Percentiles rank a stretch among this genome's conserved stretches.
Evolutionary conservation across 2,113 vertebrate genomes (phyloP).

Genomic region (Callipepla californica): DNA sequence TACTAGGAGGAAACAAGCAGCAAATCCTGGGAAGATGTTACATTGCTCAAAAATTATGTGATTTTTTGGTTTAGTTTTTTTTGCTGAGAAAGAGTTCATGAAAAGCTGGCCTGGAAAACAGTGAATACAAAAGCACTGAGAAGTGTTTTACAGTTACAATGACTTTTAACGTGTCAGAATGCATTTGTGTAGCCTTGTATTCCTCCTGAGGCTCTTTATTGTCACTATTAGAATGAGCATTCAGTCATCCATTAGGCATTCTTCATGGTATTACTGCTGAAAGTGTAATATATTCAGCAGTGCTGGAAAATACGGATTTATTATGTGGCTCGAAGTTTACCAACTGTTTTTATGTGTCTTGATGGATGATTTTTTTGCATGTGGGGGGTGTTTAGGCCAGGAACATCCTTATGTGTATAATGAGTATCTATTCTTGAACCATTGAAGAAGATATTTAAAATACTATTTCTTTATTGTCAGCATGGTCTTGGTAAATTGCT

Average conservation of each 20-base stretch:
- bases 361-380: not conserved
- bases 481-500: not conserved
- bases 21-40: not conserved
- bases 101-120: not conserved
- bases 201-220: not conserved
- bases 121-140: not conserved
- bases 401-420: not conserved
- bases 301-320: not conserved
- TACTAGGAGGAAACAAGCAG: not conserved
- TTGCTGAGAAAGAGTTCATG: not conserved
- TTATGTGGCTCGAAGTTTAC: not conserved
- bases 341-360: not conserved
- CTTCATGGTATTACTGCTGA: not conserved
- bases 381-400: not conserved
- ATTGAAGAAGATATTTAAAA: not conserved
- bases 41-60: not conserved
- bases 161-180: not conserved
- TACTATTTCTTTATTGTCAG: not conserved
- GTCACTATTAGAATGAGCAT: not conserved
- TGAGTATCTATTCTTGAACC: not conserved
- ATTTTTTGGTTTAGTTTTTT: not conserved
- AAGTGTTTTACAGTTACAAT: not conserved
- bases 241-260: not conserved
- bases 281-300: not conserved
- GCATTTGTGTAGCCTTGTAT: not conserved